Percentiles rank a stretch among this genome's conserved stretches.
phyloP scores from a whole-genome alignment of 2,888 invertebrate species.

The Lomographa bimaculata region DNA sequence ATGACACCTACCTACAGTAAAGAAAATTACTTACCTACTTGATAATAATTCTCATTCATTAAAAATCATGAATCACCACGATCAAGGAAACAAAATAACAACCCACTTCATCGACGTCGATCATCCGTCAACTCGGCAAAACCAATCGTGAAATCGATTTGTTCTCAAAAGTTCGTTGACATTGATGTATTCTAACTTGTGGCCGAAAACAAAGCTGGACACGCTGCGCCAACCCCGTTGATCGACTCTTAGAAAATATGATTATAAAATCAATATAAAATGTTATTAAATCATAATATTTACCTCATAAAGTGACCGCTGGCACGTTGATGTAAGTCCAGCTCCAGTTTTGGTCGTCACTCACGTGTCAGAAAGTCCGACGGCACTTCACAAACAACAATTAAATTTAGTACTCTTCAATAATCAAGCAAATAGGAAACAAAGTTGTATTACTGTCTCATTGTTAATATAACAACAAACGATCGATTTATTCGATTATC shows the following conservation, averaged over 20 bases:
- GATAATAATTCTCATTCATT: too few relatives aligned
- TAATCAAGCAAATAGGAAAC: slow-evolving; percentile 41
- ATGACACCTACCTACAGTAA: too few relatives aligned
- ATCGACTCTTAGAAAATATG: not conserved
- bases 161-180: slow-evolving; percentile 34
- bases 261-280: too few relatives aligned
- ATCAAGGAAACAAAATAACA: slow-evolving; percentile 24
- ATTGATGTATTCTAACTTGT: slow-evolving; percentile 20
- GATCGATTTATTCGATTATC: slow-evolving; percentile 62
- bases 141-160: slow-evolving; percentile 35
- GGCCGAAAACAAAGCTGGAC: slow-evolving; percentile 5
- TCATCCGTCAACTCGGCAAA: slow-evolving; percentile 19
- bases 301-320: slow-evolving; percentile 90
- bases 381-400: slow-evolving; percentile 54
- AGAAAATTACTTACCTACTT: too few relatives aligned
- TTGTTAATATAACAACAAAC: slow-evolving; percentile 54
- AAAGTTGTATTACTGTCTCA: slow-evolving; percentile 44
- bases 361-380: slow-evolving; percentile 48
- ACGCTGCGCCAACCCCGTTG: not conserved
- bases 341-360: slow-evolving; percentile 87
- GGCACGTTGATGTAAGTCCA: slow-evolving; percentile 90
- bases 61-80: slow-evolving; percentile 18
- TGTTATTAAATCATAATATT: slow-evolving; percentile 16
- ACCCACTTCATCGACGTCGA: slow-evolving; percentile 25
- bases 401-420: slow-evolving; percentile 24